A percentile compares a stretch with the other conserved stretches of the same genome.
These are phyloP conservation scores for Apodemia hepburni DNA, from an alignment of 2,888 invertebrate species.

Conservation along the genomic window DNA sequence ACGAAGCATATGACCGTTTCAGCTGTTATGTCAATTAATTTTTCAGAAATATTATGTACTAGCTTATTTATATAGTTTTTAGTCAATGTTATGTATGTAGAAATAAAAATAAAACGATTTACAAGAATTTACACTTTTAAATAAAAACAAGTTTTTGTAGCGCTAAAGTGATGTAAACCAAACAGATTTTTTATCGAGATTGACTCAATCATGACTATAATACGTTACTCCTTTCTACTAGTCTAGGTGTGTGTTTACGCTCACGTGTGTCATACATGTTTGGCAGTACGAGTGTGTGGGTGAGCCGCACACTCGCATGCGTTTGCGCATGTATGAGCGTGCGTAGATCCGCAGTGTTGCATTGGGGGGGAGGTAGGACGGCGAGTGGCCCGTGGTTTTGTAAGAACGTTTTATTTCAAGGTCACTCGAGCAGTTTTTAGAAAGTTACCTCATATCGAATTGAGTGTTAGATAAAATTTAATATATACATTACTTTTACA, in stretches of 20 bases:
- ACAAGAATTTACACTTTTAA: constrained; percentile 1
- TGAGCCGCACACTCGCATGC: constrained; percentile 43
- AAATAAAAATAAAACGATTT: background rate
- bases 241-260: constrained; percentile 43
- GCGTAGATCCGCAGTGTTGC: constrained; percentile 59
- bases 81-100: background rate
- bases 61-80: background rate
- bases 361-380: constrained; percentile 54
- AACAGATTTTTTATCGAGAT: constrained; percentile 12
- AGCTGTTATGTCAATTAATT: background rate
- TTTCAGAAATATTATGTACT: background rate
- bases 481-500: constrained; percentile 33
- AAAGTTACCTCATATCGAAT: constrained; percentile 70
- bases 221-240: constrained; percentile 65
- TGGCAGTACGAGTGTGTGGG: constrained; percentile 37
- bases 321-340: constrained; percentile 48
- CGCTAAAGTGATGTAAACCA: constrained; percentile 8
- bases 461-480: constrained; percentile 58
- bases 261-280: constrained; percentile 39
- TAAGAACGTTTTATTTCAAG: constrained; percentile 79
- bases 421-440: constrained; percentile 78
- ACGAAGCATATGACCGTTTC: background rate
- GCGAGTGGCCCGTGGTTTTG: constrained; percentile 75
- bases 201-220: constrained; percentile 37
- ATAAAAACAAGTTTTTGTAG: constrained; percentile 10